Conservation (phyloP, 2,113 vertebrate species). For the Rhipidura dahli region DNA sequence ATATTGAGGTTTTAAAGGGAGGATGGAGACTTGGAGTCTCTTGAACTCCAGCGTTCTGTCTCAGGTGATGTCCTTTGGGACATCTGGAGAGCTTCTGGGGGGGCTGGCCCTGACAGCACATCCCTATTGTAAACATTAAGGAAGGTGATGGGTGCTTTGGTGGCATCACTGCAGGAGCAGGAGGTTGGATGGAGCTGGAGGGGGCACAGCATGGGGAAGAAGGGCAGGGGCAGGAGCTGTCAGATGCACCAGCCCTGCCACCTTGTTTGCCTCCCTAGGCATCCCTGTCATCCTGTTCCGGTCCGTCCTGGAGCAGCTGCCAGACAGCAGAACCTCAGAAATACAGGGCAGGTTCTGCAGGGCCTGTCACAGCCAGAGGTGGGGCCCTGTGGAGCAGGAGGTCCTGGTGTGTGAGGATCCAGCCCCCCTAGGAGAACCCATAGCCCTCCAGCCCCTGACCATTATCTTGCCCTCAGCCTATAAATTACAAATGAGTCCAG, state of each 20-base stretch:
- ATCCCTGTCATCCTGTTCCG: neutral
- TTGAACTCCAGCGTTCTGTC: neutral
- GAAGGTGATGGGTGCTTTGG: neutral
- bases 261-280: neutral
- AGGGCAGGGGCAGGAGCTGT: neutral
- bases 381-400: neutral
- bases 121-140: neutral
- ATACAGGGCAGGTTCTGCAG: neutral
- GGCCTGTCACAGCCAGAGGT: accelerated
- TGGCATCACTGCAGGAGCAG: neutral
- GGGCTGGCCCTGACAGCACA: neutral
- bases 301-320: neutral
- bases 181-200: neutral
- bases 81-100: neutral
- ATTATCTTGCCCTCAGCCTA: neutral
- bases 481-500: neutral
- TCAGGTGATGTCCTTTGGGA: neutral
- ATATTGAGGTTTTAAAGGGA: neutral
- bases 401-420: neutral
- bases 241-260: neutral
- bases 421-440: neutral
- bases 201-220: too few species aligned
- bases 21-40: neutral
- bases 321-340: accelerated
- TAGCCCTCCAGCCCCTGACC: neutral